Percentiles rank a stretch among this genome's conserved stretches.
Conservation (phyloP, 2,888 invertebrate species). For the Drosophila helvetica region DNA sequence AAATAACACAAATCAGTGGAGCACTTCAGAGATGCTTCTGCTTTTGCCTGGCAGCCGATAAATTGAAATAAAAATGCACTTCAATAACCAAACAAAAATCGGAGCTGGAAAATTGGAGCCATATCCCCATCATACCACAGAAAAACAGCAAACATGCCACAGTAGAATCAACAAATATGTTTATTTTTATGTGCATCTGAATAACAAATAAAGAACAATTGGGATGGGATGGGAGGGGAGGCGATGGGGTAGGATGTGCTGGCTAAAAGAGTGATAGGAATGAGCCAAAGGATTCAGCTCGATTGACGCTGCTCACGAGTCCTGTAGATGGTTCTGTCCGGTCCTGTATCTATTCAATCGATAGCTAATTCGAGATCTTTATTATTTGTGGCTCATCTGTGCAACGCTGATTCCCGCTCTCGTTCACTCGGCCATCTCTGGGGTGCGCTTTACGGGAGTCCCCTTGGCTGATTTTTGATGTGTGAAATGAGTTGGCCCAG, state of each 20-base stretch:
- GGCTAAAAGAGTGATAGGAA: background rate
- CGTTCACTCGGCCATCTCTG: background rate
- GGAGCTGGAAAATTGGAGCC: constrained; percentile 27
- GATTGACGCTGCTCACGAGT: background rate
- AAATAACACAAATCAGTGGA: constrained; percentile 41
- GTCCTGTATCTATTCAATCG: background rate
- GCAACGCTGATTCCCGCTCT: background rate
- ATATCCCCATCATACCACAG: background rate
- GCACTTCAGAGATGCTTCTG: constrained; percentile 41
- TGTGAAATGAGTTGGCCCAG: constrained; percentile 30
- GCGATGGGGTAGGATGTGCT: no score
- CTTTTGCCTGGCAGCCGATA: constrained; percentile 37
- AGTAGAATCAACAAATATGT: constrained; percentile 48
- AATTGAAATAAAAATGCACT: constrained; percentile 53
- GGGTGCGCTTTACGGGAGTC: background rate
- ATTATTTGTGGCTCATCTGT: background rate
- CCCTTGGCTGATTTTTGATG: constrained; percentile 31
- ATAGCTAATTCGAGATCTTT: background rate
- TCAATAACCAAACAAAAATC: constrained; percentile 35
- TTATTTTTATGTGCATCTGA: constrained; percentile 36
- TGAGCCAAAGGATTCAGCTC: constrained; percentile 11
- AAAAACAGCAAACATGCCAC: constrained; percentile 36
- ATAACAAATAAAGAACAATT: constrained; percentile 23
- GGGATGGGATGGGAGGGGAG: no score
- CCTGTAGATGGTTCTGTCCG: background rate